Percentiles rank a stretch among this genome's conserved stretches.
phyloP scores from a whole-genome alignment of 2,113 vertebrate species.

The Falcunculus frontatus region DNA sequence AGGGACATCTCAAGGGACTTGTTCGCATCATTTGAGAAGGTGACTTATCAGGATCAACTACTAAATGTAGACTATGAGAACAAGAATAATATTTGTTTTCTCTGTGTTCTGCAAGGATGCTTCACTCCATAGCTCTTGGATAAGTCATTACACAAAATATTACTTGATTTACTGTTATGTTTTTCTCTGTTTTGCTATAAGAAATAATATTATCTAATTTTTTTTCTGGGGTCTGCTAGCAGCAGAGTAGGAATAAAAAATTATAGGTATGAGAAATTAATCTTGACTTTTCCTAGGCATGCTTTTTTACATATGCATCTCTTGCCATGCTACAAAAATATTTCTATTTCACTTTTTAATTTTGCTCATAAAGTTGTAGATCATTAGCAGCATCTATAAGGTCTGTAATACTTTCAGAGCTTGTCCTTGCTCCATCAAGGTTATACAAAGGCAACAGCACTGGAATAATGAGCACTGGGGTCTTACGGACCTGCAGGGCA shows the following conservation, averaged over 20 bases:
- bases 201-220: not conserved
- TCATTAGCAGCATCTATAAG: not conserved
- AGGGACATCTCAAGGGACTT: not conserved
- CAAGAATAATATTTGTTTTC: not conserved
- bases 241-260: not conserved
- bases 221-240: not conserved
- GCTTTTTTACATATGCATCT: not conserved
- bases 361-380: not conserved
- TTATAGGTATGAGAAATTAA: not conserved
- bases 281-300: not conserved
- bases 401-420: not conserved
- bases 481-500: not conserved
- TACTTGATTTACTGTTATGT: not conserved
- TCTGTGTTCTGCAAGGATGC: not conserved
- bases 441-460: not conserved
- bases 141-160: not conserved
- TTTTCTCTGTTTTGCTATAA: not conserved
- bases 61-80: not conserved
- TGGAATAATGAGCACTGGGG: not conserved
- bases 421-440: not conserved
- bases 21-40: not conserved
- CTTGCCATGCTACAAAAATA: not conserved
- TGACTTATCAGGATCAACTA: not conserved
- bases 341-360: not conserved
- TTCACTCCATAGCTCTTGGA: not conserved